A percentile compares a stretch with the other conserved stretches of the same genome.
Evolutionary conservation across 2,888 invertebrate species (phyloP).

Genomic region (Dioctria rufipes): DNA sequence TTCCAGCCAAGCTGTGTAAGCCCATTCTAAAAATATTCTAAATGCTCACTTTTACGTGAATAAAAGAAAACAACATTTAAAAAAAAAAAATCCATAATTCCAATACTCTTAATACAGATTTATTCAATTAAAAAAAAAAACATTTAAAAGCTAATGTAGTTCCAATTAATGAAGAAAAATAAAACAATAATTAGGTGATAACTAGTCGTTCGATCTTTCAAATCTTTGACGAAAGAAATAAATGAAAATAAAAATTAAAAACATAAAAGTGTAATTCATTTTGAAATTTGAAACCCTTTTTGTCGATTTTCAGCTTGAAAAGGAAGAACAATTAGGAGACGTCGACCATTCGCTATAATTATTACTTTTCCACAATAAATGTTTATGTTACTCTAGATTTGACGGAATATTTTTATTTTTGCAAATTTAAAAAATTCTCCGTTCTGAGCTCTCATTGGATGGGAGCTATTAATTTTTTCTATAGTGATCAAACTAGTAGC

Average conservation of each 20-base stretch:
- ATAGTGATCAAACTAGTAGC: too few species aligned
- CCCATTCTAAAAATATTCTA: slow-evolving; percentile 72
- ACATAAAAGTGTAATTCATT: neutral
- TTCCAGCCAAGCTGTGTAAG: slow-evolving; percentile 72
- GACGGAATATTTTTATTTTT: too few species aligned
- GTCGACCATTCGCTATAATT: too few species aligned
- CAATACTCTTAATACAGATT: neutral
- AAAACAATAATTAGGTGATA: slow-evolving; percentile 45
- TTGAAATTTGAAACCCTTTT: too few species aligned
- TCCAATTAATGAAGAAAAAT: neutral
- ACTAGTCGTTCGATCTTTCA: slow-evolving; percentile 31
- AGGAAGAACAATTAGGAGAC: too few species aligned
- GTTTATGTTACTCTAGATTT: too few species aligned
- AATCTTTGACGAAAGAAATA: slow-evolving; percentile 31
- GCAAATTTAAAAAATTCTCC: too few species aligned
- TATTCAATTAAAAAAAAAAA: slow-evolving; percentile 27
- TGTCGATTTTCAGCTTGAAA: too few species aligned
- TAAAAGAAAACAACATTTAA: slow-evolving; percentile 27
- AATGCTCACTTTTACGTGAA: slow-evolving; percentile 57
- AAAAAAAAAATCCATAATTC: slow-evolving; percentile 24
- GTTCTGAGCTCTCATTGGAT: too few species aligned
- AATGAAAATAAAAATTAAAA: slow-evolving; percentile 31
- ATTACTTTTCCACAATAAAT: too few species aligned
- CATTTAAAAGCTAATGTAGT: slow-evolving; percentile 19
- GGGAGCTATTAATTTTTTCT: too few species aligned